These are phyloP conservation scores for Sebastes paucispinis DNA, from an alignment of 2,797 vertebrate genomes.

Conservation along the genomic window DNA sequence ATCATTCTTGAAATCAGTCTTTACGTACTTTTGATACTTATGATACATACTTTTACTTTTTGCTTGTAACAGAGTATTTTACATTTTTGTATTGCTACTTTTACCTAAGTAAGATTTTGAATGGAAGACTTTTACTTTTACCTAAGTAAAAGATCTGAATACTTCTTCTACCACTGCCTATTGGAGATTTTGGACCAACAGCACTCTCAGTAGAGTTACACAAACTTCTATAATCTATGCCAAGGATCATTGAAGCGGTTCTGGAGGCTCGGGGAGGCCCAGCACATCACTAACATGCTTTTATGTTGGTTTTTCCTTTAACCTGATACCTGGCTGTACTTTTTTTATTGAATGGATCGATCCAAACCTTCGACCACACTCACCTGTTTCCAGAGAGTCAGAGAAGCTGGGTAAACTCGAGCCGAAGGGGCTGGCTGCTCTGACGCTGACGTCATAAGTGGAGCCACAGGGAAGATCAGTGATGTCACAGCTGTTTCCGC, in stretches of 20 bases:
- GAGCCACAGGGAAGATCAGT: conserved; percentile 86
- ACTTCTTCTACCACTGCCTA: not conserved
- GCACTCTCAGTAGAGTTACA: not conserved
- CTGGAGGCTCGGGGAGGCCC: not conserved
- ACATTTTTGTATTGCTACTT: no score
- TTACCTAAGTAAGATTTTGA: not conserved
- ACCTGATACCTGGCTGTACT: not conserved
- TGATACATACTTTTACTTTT: not conserved
- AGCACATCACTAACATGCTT: not conserved
- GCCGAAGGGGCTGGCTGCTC: conserved; percentile 81
- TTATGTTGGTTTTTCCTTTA: not conserved
- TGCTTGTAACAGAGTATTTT: not conserved
- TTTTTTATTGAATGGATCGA: not conserved
- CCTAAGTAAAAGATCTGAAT: not conserved
- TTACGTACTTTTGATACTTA: not conserved
- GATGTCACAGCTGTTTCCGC: conserved; percentile 74
- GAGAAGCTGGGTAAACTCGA: conserved; percentile 90
- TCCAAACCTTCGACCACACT: not conserved
- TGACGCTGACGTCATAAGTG: conserved; percentile 82
- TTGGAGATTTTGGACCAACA: not conserved
- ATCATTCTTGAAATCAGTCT: not conserved
- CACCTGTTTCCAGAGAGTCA: conserved; percentile 87
- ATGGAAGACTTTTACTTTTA: not conserved
- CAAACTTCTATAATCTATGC: not conserved
- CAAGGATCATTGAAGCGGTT: not conserved